Base-by-base conservation (phyloP, 2,797 vertebrate species). In the Florisuga fusca region DNA sequence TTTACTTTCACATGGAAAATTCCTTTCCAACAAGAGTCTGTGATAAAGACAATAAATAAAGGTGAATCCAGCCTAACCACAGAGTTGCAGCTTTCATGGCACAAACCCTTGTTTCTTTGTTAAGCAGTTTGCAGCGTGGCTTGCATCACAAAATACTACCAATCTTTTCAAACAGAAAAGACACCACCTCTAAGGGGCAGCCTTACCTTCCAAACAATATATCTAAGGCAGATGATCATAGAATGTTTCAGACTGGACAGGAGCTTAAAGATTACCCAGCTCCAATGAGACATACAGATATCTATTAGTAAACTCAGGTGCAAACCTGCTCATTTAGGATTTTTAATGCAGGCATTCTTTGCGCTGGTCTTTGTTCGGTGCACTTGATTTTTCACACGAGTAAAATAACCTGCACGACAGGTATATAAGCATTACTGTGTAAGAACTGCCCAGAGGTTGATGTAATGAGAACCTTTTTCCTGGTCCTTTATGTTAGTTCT, bases 81-180 rank as follows among this genome's bases (percentile, higher is more conserved):
- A 76, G 29, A 48, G 12, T 7, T 77, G 20, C 19, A 33, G 27
- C 17, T n/a, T 27, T 3, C 3, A 9, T 29, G 16, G 25, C 53
- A 67, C 0, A 48, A 48, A 67, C 33, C 6, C 15, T 17, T 1
- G 0, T 16, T 80, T 66, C 53, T 72, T 17, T 41, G 5, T 43
- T 48, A 27, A 43, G 10, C 5, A 33, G 7, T 19, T 20, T 55
- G 15, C 55, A 45, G 12, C n/a, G 15, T 3, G 16, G 18, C 15
- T 72, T 72, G 6, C 23, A 45, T 13, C 12, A 16, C 26, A 29
- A 22, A 12, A 38, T 34, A 33, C 14, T 45, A 14, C 12, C 51
- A 7, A 38, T 62, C 45, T 41, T 21, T 66, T 11, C 41, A 53
- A 21, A 18, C 36, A 45, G 27, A 55, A 72, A 31, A 36, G 10